Evolutionary conservation across 2,797 vertebrate species (phyloP), one percentile per base, ranked within the genome.

Genomic region (Myotis planiceps): DNA sequence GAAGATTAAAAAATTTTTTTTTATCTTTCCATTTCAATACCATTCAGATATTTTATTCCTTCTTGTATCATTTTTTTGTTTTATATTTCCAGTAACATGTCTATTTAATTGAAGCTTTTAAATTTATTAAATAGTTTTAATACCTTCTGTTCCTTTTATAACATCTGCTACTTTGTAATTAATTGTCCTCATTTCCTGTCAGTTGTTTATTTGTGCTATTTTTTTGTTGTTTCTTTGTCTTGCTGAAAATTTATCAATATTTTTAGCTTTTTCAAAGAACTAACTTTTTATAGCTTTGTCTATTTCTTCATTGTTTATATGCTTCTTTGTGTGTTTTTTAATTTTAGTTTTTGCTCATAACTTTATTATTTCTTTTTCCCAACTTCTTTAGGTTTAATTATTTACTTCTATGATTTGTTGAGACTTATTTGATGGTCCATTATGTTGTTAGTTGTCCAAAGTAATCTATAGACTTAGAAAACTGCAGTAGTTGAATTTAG

Each of bases 261-360:
- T 91, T 53, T 88, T 68, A 55, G 23, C 32, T 39, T 87, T 16
- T 58, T 94, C 47, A 74, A 29, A 92, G 12, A 94, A 83, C 1
- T 9, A 88, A 63, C 19, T 82, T 82, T 75, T 82, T 78, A 78
- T 47, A 74, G 5, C 29, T 14, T 90, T 63, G 6, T 29, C 53
- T 72, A 58, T 79, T 88, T 79, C 51, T 63, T 79, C 25, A 37
- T 53, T 75, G n/a, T 60, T 37, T 68, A 66, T 79, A n/a, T 29
- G 8, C 29, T 47, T 13, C n/a, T 18, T 78, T 83, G 27, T 63
- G 9, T 94, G 25, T 37, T 66, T 72, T 88, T 66, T 6, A 55
- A 29, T 88, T 93, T 88, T 92, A 49, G 42, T 27, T 92, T 94
- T 90, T 90, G 5, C n/a, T 68, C 65, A 19, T 80, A 34, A 74